Evolutionary conservation across 37 sponge, comb jelly and placozoan species (phyloP).

Genomic region (Bolinopsis microptera): DNA sequence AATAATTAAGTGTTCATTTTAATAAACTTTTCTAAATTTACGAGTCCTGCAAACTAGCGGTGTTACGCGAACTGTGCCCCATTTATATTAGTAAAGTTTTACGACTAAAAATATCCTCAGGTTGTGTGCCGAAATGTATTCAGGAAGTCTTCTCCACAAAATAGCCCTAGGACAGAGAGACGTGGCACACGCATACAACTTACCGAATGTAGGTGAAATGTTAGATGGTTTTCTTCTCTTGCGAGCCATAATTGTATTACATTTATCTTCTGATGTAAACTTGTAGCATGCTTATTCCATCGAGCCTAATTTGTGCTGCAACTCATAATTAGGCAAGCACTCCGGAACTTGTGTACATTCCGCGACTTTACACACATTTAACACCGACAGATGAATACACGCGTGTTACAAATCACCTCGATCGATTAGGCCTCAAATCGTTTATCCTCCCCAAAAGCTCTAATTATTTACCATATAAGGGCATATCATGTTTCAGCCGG

Average conservation of each 20-base stretch:
- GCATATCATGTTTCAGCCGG: background rate
- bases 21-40: too few species aligned
- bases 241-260: background rate
- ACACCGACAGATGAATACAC: background rate
- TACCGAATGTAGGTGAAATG: constrained; percentile 7
- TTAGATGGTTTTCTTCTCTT: background rate
- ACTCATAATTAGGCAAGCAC: background rate
- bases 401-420: background rate
- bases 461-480: background rate
- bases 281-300: too few species aligned
- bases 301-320: background rate
- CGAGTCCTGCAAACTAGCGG: too few species aligned
- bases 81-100: too few species aligned
- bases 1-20: too few species aligned
- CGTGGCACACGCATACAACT: background rate
- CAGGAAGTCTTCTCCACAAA: background rate
- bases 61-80: too few species aligned
- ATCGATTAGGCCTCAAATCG: background rate
- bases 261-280: background rate
- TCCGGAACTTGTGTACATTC: background rate
- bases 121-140: constrained; percentile 17
- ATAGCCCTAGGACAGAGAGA: background rate
- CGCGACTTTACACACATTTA: background rate
- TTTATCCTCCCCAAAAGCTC: background rate
- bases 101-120: too few species aligned